These are phyloP conservation scores for Oryzias curvinotus DNA, from an alignment of 2,113 vertebrate species.

Conservation along the genomic window DNA sequence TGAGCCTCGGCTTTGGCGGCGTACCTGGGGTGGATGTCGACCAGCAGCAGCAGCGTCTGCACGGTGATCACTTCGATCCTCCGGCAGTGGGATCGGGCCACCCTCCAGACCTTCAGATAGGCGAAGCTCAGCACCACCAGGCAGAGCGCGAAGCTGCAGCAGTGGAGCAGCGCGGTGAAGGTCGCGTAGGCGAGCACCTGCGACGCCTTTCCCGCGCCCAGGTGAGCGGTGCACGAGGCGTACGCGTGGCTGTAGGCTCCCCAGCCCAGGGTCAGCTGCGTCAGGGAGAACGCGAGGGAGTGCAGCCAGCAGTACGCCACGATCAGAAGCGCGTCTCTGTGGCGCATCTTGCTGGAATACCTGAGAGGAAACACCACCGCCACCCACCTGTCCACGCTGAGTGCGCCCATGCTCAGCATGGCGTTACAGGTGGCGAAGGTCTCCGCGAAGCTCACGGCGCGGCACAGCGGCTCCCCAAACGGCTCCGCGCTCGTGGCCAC, in stretches of 20 bases:
- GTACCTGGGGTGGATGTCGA: slow-evolving; percentile 84
- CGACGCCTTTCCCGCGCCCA: slow-evolving; percentile 50
- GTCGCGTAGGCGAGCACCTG: slow-evolving; percentile 71
- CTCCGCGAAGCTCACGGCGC: slow-evolving; percentile 75
- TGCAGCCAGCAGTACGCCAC: slow-evolving; percentile 80
- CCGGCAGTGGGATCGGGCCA: slow-evolving; percentile 82
- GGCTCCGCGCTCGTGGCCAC: slow-evolving; percentile 67
- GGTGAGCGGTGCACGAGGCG: slow-evolving; percentile 78
- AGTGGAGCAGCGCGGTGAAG: slow-evolving; percentile 79
- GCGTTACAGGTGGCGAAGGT: slow-evolving; percentile 80
- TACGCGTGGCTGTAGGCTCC: slow-evolving; percentile 78
- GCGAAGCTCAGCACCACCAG: slow-evolving; percentile 79
- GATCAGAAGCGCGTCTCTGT: slow-evolving; percentile 75
- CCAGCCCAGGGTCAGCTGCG: slow-evolving; percentile 77
- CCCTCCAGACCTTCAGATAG: slow-evolving; percentile 79
- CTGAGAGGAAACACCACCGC: slow-evolving; percentile 81
- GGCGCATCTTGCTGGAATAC: slow-evolving; percentile 82
- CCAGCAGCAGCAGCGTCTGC: slow-evolving; percentile 81
- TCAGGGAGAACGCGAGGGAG: slow-evolving; percentile 75
- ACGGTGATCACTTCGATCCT: slow-evolving; percentile 80
- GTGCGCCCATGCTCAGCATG: slow-evolving; percentile 82
- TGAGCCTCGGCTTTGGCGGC: background rate
- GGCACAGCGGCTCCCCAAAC: slow-evolving; percentile 70
- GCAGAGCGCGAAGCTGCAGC: slow-evolving; percentile 76
- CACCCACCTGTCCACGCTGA: slow-evolving; percentile 83